phyloP scores from a whole-genome alignment of 2,888 invertebrate species.

The Aelia acuminata region DNA sequence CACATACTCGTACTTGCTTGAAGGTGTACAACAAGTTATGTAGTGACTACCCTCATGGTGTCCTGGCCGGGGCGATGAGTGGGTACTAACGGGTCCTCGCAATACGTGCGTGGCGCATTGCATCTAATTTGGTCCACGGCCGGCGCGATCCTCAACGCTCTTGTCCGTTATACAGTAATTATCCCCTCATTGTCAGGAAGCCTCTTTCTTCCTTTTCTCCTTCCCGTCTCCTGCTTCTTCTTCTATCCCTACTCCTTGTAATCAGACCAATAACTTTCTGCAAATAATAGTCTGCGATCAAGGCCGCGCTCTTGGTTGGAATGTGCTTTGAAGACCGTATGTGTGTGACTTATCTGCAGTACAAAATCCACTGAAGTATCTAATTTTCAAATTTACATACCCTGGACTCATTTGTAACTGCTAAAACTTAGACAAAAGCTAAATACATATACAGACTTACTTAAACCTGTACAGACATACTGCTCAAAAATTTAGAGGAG shows the following conservation, averaged over 20 bases:
- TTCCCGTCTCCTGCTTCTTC: background rate
- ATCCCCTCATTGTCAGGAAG: background rate
- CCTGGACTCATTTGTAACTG: no score
- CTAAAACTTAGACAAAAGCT: no score
- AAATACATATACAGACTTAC: no score
- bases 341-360: background rate
- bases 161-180: conserved; percentile 52
- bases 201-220: conserved; percentile 1
- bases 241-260: no score
- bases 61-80: background rate
- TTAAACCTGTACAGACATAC: no score
- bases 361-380: no score
- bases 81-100: background rate
- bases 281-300: conserved; percentile 31
- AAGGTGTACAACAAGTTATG: background rate
- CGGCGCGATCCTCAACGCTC: background rate
- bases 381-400: no score
- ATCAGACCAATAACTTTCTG: conserved; percentile 27
- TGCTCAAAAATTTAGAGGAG: no score
- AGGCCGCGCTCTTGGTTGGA: background rate
- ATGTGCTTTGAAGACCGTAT: background rate
- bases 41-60: background rate
- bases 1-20: background rate
- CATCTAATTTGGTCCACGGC: conserved; percentile 54
- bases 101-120: conserved; percentile 48